These are phyloP conservation scores for Clarias macrocephalus DNA, from an alignment of 2,113 vertebrate species.

Conservation along the genomic window DNA sequence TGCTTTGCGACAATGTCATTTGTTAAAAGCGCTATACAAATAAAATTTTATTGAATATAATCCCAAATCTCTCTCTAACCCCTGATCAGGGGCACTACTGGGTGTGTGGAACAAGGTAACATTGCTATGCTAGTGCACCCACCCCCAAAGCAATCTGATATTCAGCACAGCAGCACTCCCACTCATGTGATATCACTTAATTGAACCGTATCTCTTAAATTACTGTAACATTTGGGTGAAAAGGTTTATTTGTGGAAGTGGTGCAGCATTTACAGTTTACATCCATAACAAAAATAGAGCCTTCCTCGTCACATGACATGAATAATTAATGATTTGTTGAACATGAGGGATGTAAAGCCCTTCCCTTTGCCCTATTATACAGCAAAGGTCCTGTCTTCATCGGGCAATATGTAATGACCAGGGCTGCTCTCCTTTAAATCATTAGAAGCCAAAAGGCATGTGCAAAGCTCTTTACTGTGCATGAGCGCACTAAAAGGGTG, in stretches of 20 bases:
- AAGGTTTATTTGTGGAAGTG: neutral
- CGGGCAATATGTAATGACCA: neutral
- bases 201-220: neutral
- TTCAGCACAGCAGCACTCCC: no score
- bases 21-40: no score
- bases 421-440: neutral
- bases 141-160: no score
- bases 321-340: neutral
- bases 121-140: no score
- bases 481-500: no score
- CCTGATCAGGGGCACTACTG: no score
- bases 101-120: no score
- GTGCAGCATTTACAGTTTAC: neutral
- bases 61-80: no score
- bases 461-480: neutral
- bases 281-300: neutral
- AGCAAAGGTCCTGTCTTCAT: neutral
- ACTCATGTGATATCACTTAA: neutral
- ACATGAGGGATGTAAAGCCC: neutral
- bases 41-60: no score
- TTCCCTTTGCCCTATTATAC: neutral
- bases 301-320: no score
- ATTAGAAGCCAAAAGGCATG: neutral
- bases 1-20: no score
- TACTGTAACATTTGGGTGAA: neutral